These are phyloP conservation scores for Sarcophilus harrisii DNA, from an alignment of 2,797 vertebrate species.

Conservation along the genomic window DNA sequence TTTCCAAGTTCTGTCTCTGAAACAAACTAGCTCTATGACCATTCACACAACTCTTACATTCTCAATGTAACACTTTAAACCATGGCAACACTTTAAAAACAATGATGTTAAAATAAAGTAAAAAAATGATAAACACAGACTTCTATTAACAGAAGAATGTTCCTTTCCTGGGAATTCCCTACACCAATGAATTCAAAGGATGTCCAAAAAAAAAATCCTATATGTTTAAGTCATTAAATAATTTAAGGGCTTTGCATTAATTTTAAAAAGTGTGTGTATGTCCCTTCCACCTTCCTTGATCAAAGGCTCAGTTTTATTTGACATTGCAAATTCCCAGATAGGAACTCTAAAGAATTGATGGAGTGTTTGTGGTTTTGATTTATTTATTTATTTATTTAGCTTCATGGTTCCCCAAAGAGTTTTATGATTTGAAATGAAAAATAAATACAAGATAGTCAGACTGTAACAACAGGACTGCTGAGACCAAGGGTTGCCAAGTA, in stretches of 20 bases:
- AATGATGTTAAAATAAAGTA: neutral
- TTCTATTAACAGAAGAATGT: neutral
- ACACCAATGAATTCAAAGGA: neutral
- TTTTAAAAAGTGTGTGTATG: neutral
- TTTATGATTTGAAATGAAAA: conserved; percentile 11
- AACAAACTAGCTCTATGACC: neutral
- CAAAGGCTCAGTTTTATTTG: conserved; percentile 10
- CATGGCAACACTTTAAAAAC: neutral
- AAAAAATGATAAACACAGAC: neutral
- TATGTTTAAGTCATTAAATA: conserved; percentile 6
- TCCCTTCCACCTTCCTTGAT: neutral
- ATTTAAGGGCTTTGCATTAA: neutral
- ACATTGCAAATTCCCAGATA: neutral
- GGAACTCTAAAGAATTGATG: neutral
- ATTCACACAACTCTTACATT: neutral
- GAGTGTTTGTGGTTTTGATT: neutral
- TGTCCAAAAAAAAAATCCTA: neutral
- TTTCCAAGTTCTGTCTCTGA: neutral
- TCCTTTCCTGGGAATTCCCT: neutral
- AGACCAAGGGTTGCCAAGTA: neutral
- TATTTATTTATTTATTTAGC: neutral
- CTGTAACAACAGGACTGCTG: neutral
- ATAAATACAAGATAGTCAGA: neutral
- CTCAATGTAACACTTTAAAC: neutral
- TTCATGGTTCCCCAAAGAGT: neutral